Conservation (phyloP, 2,888 invertebrate species). For the Drosophila algonquin region DNA sequence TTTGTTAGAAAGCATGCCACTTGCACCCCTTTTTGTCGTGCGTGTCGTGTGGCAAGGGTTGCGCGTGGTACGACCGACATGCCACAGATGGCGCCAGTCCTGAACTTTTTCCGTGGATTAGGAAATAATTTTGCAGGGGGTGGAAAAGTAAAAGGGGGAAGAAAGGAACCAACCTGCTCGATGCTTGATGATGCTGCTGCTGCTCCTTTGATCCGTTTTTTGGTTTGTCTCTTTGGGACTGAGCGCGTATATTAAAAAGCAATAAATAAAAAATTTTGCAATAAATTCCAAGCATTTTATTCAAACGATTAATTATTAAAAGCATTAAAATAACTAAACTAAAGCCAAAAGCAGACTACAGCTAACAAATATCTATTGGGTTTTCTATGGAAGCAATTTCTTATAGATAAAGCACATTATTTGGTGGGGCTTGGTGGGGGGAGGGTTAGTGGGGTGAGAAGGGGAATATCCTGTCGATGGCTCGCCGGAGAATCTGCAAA, state of each 20-base stretch:
- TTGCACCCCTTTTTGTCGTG: slow-evolving; percentile 6
- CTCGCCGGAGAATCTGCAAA: slow-evolving; percentile 49
- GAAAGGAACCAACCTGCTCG: slow-evolving; percentile 29
- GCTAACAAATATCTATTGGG: slow-evolving; percentile 8
- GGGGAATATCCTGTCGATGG: no score
- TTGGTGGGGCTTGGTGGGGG: background rate
- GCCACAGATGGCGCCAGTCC: slow-evolving; percentile 63
- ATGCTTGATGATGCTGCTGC: background rate
- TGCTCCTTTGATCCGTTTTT: background rate
- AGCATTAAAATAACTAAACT: slow-evolving; percentile 41
- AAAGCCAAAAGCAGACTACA: slow-evolving; percentile 58
- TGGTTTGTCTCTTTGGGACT: background rate
- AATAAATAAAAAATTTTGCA: slow-evolving; percentile 23
- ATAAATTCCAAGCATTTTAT: slow-evolving; percentile 55
- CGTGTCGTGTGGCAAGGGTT: slow-evolving; percentile 25
- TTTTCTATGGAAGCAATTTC: slow-evolving; percentile 53
- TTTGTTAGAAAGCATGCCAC: slow-evolving; percentile 67
- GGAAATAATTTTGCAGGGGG: background rate
- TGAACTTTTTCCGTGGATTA: background rate
- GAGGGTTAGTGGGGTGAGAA: slow-evolving; percentile 49
- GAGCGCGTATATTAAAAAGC: slow-evolving; percentile 28
- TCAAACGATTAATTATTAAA: slow-evolving; percentile 35
- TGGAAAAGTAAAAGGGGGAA: background rate
- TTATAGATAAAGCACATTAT: slow-evolving; percentile 44
- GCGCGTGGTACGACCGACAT: slow-evolving; percentile 41